Evolutionary conservation across 2,888 invertebrate species (phyloP).

Genomic region (Acanthococcus lagerstroemiae): DNA sequence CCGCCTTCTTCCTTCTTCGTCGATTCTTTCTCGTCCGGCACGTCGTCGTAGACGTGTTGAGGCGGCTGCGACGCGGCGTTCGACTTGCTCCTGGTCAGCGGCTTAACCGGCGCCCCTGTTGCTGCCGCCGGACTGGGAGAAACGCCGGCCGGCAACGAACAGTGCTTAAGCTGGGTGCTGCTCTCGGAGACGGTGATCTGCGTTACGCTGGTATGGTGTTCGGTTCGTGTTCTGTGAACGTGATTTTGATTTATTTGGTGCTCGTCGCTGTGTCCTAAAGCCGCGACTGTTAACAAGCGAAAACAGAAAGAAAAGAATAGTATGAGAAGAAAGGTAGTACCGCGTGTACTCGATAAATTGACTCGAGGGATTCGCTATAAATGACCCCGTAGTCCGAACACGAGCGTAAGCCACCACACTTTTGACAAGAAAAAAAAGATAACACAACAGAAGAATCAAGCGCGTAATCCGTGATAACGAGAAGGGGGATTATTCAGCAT

Average conservation of each 20-base stretch:
- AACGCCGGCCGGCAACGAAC: slow-evolving; percentile 52
- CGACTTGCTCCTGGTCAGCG: slow-evolving; percentile 43
- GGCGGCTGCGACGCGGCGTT: slow-evolving; percentile 42
- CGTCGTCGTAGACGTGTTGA: slow-evolving; percentile 41
- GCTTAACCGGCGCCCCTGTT: slow-evolving; percentile 45
- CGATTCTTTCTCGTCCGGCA: slow-evolving; percentile 36
- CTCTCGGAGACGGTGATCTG: neutral
- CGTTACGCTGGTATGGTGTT: slow-evolving; percentile 22
- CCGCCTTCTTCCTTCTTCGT: slow-evolving; percentile 39
- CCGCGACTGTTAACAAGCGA: slow-evolving; percentile 11
- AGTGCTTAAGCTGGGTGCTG: slow-evolving; percentile 6
- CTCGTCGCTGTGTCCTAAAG: slow-evolving; percentile 21
- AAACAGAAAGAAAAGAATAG: no score
- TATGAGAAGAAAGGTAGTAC: neutral
- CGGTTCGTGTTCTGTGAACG: neutral
- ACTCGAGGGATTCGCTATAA: no score
- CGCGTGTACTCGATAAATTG: no score
- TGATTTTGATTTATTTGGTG: slow-evolving; percentile 19
- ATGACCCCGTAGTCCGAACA: no score
- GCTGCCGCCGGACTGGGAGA: slow-evolving; percentile 46
- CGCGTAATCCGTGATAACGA: no score
- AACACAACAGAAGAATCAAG: no score
- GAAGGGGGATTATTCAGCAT: no score
- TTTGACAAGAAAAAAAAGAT: no score
- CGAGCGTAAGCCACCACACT: no score